A percentile compares a stretch with the other conserved stretches of the same genome.
Evolutionary conservation across 2,113 vertebrate species (phyloP).

Genomic region (Taxidea taxus): DNA sequence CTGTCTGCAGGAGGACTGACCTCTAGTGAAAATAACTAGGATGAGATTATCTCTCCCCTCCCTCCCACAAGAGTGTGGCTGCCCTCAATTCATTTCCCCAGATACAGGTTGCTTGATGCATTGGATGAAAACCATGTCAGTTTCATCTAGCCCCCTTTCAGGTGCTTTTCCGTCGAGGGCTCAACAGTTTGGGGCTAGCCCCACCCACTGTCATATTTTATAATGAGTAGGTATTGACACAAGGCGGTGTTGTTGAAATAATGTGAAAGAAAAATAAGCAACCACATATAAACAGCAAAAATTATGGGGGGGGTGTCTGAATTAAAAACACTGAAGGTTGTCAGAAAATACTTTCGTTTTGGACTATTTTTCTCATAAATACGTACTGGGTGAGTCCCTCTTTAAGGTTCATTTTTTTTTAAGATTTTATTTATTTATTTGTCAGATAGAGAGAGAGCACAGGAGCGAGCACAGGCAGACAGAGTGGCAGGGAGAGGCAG

Average conservation of each 20-base stretch:
- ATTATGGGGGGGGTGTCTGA: not conserved
- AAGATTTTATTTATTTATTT: too few relatives aligned
- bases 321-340: not conserved
- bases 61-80: not conserved
- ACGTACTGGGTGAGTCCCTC: not conserved
- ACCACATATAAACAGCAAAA: not conserved
- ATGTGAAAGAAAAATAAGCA: not conserved
- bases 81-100: not conserved
- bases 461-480: too few relatives aligned
- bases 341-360: not conserved
- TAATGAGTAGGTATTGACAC: not conserved
- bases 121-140: not conserved
- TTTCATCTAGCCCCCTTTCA: not conserved
- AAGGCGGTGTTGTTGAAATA: not conserved
- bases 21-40: not conserved
- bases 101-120: not conserved
- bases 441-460: too few relatives aligned
- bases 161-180: not conserved
- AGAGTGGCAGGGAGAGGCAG: too few relatives aligned
- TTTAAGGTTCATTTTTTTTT: not conserved
- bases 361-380: not conserved
- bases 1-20: accelerated
- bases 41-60: not conserved
- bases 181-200: not conserved
- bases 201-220: not conserved